Percentiles rank a stretch among this genome's conserved stretches.
Evolutionary conservation across 1,140 invertebrate species (phyloP).

Genomic region (Tenebrio molitor): DNA sequence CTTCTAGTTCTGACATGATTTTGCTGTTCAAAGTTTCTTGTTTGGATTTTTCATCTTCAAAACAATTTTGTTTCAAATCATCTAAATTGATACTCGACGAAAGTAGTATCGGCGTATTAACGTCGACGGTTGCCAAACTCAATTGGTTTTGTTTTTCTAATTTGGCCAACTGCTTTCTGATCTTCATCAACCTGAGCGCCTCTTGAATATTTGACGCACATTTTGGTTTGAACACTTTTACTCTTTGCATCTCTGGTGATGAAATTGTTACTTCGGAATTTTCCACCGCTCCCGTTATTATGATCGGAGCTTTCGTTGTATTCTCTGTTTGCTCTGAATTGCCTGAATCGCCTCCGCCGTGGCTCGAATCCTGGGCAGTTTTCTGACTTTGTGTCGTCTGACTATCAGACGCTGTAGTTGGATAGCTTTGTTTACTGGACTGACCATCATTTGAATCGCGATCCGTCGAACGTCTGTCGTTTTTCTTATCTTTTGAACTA

Average conservation of each 20-base stretch:
- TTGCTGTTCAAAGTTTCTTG: conserved; percentile 11
- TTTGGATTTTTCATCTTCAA: conserved; percentile 5
- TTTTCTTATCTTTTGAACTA: conserved; percentile 69
- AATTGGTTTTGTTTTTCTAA: conserved; percentile 70
- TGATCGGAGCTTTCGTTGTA: conserved; percentile 15
- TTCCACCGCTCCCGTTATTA: background rate
- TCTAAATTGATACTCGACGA: conserved; percentile 23
- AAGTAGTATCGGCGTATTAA: background rate
- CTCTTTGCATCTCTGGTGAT: conserved; percentile 10
- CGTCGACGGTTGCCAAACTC: conserved; percentile 47
- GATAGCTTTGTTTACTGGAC: conserved; percentile 53
- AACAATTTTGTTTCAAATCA: conserved; percentile 38
- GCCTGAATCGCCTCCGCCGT: conserved; percentile 57
- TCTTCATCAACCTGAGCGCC: conserved; percentile 74
- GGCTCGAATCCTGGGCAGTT: background rate
- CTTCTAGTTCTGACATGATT: background rate
- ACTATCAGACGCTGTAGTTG: conserved; percentile 50
- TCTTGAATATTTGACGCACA: conserved; percentile 74
- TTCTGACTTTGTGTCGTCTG: conserved; percentile 44
- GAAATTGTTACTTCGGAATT: conserved; percentile 28
- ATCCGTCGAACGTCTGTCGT: conserved; percentile 70
- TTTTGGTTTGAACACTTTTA: conserved; percentile 71
- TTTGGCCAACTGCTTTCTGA: conserved; percentile 73
- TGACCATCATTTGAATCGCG: conserved; percentile 72
- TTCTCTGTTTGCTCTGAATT: conserved; percentile 59